These are phyloP conservation scores for Salvelinus alpinus DNA, from an alignment of 2,113 vertebrate species.

Conservation along the genomic window DNA sequence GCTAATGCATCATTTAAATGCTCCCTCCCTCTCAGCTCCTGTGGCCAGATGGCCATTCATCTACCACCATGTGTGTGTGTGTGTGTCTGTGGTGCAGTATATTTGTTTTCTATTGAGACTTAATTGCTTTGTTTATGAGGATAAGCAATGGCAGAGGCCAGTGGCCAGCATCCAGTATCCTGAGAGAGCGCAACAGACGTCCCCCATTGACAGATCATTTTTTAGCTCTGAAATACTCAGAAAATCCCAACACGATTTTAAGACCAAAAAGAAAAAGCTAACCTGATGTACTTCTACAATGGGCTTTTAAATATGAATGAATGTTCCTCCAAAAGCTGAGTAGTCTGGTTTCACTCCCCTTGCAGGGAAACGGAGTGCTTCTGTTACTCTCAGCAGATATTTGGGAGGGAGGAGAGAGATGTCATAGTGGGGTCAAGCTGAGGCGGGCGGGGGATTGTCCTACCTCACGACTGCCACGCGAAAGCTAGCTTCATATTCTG, in stretches of 20 bases:
- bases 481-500: not conserved
- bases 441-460: not conserved
- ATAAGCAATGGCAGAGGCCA: not conserved
- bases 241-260: too few species aligned
- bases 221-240: too few species aligned
- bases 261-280: too few species aligned
- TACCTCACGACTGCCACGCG: not conserved
- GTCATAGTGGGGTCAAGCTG: not conserved
- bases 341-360: not conserved
- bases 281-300: too few species aligned
- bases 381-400: not conserved
- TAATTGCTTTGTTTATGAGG: not conserved
- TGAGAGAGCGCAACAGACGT: not conserved
- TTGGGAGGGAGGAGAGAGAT: not conserved
- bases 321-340: not conserved
- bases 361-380: not conserved
- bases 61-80: constrained; percentile 1
- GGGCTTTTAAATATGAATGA: not conserved
- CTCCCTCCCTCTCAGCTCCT: constrained; percentile 16
- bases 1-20: constrained; percentile 51
- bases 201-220: too few species aligned
- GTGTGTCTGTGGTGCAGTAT: too few species aligned
- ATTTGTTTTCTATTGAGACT: not conserved
- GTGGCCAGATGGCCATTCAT: constrained; percentile 16
- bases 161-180: not conserved